phyloP scores from a whole-genome alignment of 1,140 invertebrate species.

The Galleria mellonella region DNA sequence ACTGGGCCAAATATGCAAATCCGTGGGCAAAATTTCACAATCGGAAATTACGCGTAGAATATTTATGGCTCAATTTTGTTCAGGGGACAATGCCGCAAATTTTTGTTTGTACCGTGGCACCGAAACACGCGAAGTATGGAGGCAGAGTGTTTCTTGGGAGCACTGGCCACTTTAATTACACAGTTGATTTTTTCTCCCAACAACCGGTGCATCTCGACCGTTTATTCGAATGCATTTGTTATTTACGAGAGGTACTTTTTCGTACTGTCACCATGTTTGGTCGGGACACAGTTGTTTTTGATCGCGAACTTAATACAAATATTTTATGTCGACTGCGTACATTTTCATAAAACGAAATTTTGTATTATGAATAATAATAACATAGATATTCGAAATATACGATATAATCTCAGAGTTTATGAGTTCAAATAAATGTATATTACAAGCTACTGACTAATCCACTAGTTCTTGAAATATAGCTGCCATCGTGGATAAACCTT shows the following conservation, averaged over 20 bases:
- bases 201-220: slow-evolving; percentile 17
- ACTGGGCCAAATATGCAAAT: slow-evolving; percentile 29
- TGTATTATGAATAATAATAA: too few relatives aligned
- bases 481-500: too few relatives aligned
- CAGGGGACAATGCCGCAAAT: slow-evolving; percentile 32
- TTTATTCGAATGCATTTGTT: slow-evolving; percentile 44
- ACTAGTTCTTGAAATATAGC: too few relatives aligned
- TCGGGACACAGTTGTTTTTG: not conserved
- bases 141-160: slow-evolving; percentile 25
- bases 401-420: too few relatives aligned
- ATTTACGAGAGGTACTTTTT: slow-evolving; percentile 57
- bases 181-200: slow-evolving; percentile 40
- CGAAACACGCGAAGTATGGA: slow-evolving; percentile 31
- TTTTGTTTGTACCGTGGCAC: slow-evolving; percentile 12
- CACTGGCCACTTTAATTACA: slow-evolving; percentile 50
- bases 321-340: too few relatives aligned
- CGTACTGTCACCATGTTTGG: slow-evolving; percentile 40
- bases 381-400: too few relatives aligned
- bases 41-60: slow-evolving; percentile 45
- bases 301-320: too few relatives aligned
- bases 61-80: slow-evolving; percentile 62
- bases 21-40: slow-evolving; percentile 33
- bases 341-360: too few relatives aligned
- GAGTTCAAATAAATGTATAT: too few relatives aligned
- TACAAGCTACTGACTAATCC: too few relatives aligned